Evolutionary conservation across 1,140 invertebrate genomes (phyloP).

Genomic region (Antheraea mylitta): DNA sequence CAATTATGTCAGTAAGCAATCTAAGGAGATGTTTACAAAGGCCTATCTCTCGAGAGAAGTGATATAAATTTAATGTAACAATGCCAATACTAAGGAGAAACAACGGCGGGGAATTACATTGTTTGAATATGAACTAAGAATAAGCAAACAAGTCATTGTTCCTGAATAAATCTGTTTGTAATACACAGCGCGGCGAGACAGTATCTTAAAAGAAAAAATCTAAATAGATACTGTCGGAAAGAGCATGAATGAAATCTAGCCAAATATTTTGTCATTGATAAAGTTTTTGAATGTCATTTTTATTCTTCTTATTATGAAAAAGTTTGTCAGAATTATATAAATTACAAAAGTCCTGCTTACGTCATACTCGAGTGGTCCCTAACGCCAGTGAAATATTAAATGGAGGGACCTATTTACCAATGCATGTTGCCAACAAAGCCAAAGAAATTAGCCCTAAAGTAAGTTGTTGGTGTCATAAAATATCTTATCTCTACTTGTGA

Average conservation of each 20-base stretch:
- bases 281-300: neutral
- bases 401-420: too few species aligned
- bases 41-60: neutral
- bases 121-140: slow-evolving; percentile 9
- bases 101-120: slow-evolving; percentile 2
- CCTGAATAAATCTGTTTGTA: slow-evolving; percentile 15
- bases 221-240: neutral
- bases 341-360: too few species aligned
- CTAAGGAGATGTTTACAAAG: slow-evolving; percentile 3
- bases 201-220: slow-evolving; percentile 9
- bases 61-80: slow-evolving; percentile 2
- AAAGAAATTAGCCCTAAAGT: too few species aligned
- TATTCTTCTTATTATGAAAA: neutral
- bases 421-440: too few species aligned
- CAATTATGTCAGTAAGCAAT: slow-evolving; percentile 13
- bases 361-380: too few species aligned
- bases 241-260: neutral
- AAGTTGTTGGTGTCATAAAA: too few species aligned
- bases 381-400: too few species aligned
- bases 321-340: too few species aligned
- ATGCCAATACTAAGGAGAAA: slow-evolving; percentile 1
- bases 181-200: slow-evolving; percentile 1
- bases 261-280: neutral
- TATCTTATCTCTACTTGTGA: too few species aligned
- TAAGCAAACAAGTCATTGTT: slow-evolving; percentile 15